Evolutionary conservation across 2,113 vertebrate genomes (phyloP).

Genomic region (Atractosteus spatula): DNA sequence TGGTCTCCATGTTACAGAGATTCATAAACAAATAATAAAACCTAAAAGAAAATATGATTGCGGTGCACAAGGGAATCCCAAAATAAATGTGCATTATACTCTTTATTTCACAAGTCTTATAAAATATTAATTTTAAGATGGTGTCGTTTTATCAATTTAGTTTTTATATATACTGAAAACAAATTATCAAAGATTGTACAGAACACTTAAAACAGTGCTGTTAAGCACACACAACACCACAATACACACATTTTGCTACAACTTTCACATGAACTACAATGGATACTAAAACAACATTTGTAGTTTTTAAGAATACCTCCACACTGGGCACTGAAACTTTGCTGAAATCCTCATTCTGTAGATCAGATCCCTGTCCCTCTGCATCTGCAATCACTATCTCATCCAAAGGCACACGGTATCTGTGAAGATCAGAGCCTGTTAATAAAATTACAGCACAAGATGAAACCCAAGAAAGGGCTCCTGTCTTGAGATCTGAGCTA

Average conservation of each 20-base stretch:
- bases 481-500: too few species aligned
- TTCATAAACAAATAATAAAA: too few species aligned
- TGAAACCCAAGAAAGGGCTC: too few species aligned
- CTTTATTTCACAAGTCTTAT: not conserved
- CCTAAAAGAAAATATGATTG: too few species aligned
- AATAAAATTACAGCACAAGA: not conserved
- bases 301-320: conserved; percentile 42
- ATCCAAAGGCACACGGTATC: conserved; percentile 40
- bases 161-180: not conserved
- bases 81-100: not conserved
- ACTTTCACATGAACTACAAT: too few species aligned
- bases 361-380: not conserved
- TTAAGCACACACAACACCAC: not conserved
- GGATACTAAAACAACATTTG: too few species aligned
- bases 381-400: conserved; percentile 2
- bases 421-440: conserved; percentile 17
- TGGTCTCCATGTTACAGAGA: too few species aligned
- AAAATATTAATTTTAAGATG: too few species aligned
- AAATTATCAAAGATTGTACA: not conserved
- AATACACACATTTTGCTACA: too few species aligned
- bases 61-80: not conserved
- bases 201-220: not conserved
- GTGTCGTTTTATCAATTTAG: too few species aligned
- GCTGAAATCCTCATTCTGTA: conserved; percentile 45
- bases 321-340: conserved; percentile 34